Evolutionary conservation across 2,797 vertebrate genomes (phyloP).

Genomic region (Tympanoctomys barrerae): DNA sequence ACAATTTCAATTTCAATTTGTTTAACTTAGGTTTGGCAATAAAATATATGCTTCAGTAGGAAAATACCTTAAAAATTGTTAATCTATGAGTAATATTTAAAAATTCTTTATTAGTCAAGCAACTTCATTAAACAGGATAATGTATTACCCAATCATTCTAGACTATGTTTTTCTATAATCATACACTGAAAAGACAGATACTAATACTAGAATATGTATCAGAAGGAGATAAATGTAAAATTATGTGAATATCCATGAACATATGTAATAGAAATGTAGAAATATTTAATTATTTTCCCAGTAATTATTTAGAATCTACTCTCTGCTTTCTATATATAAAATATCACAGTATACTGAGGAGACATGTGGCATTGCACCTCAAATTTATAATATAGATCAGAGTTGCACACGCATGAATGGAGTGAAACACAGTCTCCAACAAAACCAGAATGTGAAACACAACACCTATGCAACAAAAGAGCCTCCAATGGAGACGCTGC

Average conservation of each 20-base stretch:
- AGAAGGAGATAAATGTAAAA: conserved; percentile 52
- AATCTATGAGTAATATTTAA: conserved; percentile 51
- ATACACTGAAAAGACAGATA: background rate
- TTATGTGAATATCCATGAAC: conserved; percentile 14
- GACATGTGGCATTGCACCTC: background rate
- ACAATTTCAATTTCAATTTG: conserved; percentile 24
- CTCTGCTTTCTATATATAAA: background rate
- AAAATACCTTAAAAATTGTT: conserved; percentile 49
- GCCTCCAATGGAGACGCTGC: background rate
- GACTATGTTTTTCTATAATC: conserved; percentile 52
- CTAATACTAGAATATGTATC: conserved; percentile 32
- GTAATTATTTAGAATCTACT: conserved; percentile 42
- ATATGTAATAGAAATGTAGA: conserved; percentile 54
- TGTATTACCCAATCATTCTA: background rate
- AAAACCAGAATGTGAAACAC: background rate
- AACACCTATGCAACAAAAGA: background rate
- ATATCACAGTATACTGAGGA: background rate
- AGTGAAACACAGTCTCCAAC: background rate
- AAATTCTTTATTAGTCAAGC: conserved; percentile 55
- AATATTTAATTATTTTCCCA: background rate
- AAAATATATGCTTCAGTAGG: conserved; percentile 38
- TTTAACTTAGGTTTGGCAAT: conserved; percentile 49
- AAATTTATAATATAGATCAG: background rate
- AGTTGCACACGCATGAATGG: background rate
- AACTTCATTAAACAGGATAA: conserved; percentile 69